Base-by-base conservation (phyloP, 2,888 invertebrate species). In the Spicauda simplicius region DNA sequence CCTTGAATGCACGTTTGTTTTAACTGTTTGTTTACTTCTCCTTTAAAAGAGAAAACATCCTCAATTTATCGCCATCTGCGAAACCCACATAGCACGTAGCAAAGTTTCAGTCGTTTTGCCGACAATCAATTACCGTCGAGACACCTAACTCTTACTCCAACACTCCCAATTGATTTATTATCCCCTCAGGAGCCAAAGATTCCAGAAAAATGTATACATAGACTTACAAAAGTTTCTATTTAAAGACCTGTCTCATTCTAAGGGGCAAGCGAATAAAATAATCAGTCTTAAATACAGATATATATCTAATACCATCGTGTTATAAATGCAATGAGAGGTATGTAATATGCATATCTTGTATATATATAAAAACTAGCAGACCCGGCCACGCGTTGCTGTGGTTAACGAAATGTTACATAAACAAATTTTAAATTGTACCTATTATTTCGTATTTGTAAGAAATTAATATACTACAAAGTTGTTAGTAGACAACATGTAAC, bases 111-210 rank as follows among this genome's bases (percentile, higher is more conserved):
- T 60, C 50, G 60, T 60, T 60, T 48, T 60, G 52, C 33, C 18
- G 45, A 11, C 52, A 14, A 60, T 60, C 60, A 52, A 52, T 60
- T 52, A 52, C 52, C 2, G n/a, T 7, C 54, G 54, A 54, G 52
- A 50, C 30, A 58, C 58, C 3, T 6, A 60, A 59, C 59, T 59
- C 60, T 52, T 48, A 48, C 48, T 16, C 10, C 20, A 52, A 60
- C 19, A 12, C 52, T 54, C 54, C 20, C 60, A 60, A 33, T 60
- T 60, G 60, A 60, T 60, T 60, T 52, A 60, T 52, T 60, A 60
- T 52, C 0, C 60, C 37, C 52, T 19, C 14, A 50, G 14, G 60
- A 33, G 33, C 14, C 7, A 25, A 58, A 25, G 41, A 20, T 60
- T 33, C 25, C 19, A 60, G 52, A 60, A 60, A 60, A 60, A 33